Base-by-base conservation (phyloP, 2,113 vertebrate species). In the Otolemur garnettii region DNA sequence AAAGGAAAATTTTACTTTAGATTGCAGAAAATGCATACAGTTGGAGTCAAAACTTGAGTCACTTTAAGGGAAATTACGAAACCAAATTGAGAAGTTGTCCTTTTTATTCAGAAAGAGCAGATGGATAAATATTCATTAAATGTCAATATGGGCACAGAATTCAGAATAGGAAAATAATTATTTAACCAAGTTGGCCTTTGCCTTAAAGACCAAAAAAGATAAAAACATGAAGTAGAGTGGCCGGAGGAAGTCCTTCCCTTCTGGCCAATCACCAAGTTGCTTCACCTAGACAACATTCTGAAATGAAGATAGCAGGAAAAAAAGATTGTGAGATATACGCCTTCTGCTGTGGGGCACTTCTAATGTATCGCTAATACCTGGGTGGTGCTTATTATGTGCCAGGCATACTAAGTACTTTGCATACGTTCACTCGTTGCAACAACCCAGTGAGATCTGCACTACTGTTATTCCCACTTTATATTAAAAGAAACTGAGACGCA, bases 1-100 rank as follows among this genome's bases (percentile, higher is more conserved):
- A 93, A 81, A 60, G 75, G 7, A 94, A 72, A 87, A 55, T 92
- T 77, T 79, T 71, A 87, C 11, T 84, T 97, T 91, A 90, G n/a
- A 6, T 2, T 95, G 90, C 87, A 91, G 45, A 88, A 94, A 96
- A n/a, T 89, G 2, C 18, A 91, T 68, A 64, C 81, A 59, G 13
- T 66, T 96, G 95, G 28, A 97, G 72, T n/a, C 33, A 62, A 88
- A 97, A 59, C 1, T 60, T 59, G 74, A 96, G 9, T 84, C 64
- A 75, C 7, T 86, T 90, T 90, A 42, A 78, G 85, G 21, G 33
- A 93, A 96, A 92, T 80, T 38, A 83, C 75, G 18, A 96, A 92
- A 80, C 45, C 53, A 92, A 96, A 79, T 30, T 77, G 75, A 91
- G 7, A 50, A 50, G 1, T 64, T 71, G 11, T 93, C 42, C 17